Evolutionary conservation across 1,140 invertebrate species (phyloP).

Genomic region (Polypedilum vanderplanki): DNA sequence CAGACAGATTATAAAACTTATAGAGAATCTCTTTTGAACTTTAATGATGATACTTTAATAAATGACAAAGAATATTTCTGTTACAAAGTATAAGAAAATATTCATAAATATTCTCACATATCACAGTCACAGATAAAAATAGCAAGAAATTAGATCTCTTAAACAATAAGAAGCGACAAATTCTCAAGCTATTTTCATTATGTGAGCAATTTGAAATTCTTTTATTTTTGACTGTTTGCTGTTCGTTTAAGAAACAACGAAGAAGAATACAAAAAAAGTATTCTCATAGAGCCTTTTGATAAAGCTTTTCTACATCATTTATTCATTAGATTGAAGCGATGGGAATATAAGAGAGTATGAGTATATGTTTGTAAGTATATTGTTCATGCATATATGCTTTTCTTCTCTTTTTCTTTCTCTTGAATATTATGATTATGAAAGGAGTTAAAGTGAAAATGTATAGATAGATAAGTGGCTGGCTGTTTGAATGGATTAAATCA

Average conservation of each 20-base stretch:
- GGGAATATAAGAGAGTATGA: not conserved
- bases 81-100: too few species aligned
- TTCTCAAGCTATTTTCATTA: constrained; percentile 23
- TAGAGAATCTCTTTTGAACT: too few species aligned
- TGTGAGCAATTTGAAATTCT: not conserved
- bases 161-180: not conserved
- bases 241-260: not conserved
- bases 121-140: too few species aligned
- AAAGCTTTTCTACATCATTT: constrained; percentile 29
- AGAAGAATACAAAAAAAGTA: constrained; percentile 8
- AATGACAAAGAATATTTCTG: too few species aligned
- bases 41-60: too few species aligned
- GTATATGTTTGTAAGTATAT: not conserved
- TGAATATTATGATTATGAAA: not conserved
- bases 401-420: too few species aligned
- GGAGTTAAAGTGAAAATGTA: not conserved
- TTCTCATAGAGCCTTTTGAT: constrained; percentile 18
- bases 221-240: not conserved
- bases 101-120: too few species aligned
- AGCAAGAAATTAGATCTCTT: too few species aligned
- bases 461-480: not conserved
- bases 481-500: not conserved
- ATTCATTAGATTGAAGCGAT: constrained; percentile 23
- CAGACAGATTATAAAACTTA: too few species aligned
- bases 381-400: not conserved